A percentile compares a stretch with the other conserved stretches of the same genome.
Conservation (phyloP, 2,113 vertebrate species). For the Oophaga pumilio region DNA sequence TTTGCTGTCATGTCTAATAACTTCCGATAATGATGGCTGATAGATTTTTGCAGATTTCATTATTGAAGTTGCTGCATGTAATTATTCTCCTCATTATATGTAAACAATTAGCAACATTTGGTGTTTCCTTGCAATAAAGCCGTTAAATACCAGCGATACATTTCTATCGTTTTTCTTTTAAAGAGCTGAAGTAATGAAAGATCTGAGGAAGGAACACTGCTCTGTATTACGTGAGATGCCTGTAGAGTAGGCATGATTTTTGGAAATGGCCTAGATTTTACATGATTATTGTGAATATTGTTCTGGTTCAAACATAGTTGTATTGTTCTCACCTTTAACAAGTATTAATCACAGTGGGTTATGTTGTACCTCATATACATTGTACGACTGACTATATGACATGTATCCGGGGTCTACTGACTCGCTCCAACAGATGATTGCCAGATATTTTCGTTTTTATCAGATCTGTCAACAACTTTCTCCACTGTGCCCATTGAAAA, state of each 20-base stretch:
- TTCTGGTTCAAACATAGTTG: neutral
- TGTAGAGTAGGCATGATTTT: neutral
- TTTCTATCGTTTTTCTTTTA: slow-evolving; percentile 59
- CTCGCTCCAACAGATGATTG: no score
- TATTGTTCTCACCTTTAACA: neutral
- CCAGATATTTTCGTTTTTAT: no score
- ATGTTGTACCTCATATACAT: neutral
- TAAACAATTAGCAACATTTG: slow-evolving; percentile 95
- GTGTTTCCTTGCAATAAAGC: slow-evolving; percentile 84
- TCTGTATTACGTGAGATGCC: slow-evolving; percentile 10
- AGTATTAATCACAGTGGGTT: neutral
- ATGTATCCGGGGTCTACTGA: no score
- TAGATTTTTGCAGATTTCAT: slow-evolving; percentile 99
- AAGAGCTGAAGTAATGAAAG: slow-evolving; percentile 37
- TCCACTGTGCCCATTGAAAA: no score
- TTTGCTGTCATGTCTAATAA: slow-evolving; percentile 99
- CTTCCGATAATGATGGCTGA: slow-evolving; percentile 99
- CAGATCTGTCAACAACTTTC: no score
- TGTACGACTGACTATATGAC: no score
- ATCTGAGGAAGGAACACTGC: slow-evolving; percentile 13
- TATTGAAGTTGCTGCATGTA: slow-evolving; percentile 98
- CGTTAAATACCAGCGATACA: slow-evolving; percentile 75
- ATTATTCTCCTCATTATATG: slow-evolving; percentile 99
- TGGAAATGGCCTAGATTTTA: slow-evolving; percentile 24
- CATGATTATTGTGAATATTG: neutral